Conservation (phyloP, 1,140 invertebrate species). For the Tribolium castaneum region DNA sequence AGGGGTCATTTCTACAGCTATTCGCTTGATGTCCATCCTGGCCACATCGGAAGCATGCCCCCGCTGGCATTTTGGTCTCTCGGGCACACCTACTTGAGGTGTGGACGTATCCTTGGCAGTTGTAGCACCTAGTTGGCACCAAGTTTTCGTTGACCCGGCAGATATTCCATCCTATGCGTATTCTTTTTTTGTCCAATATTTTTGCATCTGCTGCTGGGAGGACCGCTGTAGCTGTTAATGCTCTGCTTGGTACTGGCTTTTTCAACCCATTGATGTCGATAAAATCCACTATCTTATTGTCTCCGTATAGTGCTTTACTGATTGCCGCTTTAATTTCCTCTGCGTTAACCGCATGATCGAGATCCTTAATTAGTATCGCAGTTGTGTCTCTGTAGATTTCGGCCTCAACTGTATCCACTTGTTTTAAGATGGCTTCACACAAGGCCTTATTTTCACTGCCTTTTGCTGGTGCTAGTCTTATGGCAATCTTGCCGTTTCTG, state of each 20-base stretch:
- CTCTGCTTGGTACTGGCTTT: background rate
- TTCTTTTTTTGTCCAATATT: background rate
- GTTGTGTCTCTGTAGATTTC: background rate
- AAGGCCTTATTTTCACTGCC: background rate
- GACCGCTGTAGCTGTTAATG: background rate
- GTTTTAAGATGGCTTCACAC: background rate
- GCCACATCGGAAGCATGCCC: background rate
- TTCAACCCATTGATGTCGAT: background rate
- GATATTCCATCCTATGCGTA: background rate
- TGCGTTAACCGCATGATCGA: background rate
- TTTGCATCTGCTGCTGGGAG: background rate
- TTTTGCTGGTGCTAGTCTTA: background rate
- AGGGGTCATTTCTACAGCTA: background rate
- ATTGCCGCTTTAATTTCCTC: background rate
- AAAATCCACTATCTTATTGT: background rate
- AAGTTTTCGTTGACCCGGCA: background rate
- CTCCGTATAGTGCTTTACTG: background rate
- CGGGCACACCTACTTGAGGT: background rate
- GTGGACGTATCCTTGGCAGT: background rate
- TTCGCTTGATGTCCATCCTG: background rate
- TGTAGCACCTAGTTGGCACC: background rate
- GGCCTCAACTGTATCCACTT: background rate
- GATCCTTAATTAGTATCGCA: background rate
- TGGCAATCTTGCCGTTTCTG: background rate
- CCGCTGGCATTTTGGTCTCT: background rate